These are phyloP conservation scores for Vesta saturnalis DNA, from an alignment of 2,888 invertebrate genomes.

Conservation along the genomic window DNA sequence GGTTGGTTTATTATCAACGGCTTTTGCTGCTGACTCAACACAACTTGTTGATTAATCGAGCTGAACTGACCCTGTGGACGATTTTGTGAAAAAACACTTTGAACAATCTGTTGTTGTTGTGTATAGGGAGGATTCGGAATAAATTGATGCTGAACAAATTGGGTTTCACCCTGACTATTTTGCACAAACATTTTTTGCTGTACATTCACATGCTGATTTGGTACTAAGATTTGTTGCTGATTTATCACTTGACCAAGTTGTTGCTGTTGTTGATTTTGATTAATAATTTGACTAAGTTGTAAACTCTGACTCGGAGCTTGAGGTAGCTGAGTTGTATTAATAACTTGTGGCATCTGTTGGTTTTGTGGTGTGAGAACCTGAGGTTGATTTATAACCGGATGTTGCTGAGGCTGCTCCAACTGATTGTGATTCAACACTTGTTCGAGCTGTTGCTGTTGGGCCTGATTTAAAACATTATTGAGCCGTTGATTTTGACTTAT, in stretches of 20 bases:
- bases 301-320: slow-evolving; percentile 60
- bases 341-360: slow-evolving; percentile 61
- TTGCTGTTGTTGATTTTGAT: slow-evolving; percentile 63
- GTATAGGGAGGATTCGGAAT: slow-evolving; percentile 47
- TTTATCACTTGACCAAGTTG: slow-evolving; percentile 60
- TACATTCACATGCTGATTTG: slow-evolving; percentile 35
- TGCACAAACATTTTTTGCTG: slow-evolving; percentile 58
- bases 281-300: slow-evolving; percentile 53
- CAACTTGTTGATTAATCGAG: slow-evolving; percentile 18
- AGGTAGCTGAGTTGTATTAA: no score
- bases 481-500: slow-evolving; percentile 45
- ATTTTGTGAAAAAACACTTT: slow-evolving; percentile 30
- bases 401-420: slow-evolving; percentile 61
- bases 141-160: slow-evolving; percentile 53
- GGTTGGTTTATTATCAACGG: slow-evolving; percentile 26
- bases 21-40: slow-evolving; percentile 33
- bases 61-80: slow-evolving; percentile 10
- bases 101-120: slow-evolving; percentile 46
- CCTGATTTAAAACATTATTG: slow-evolving; percentile 36
- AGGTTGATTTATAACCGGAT: slow-evolving; percentile 1
- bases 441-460: background rate
- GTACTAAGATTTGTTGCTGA: slow-evolving; percentile 54
- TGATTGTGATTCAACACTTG: background rate
- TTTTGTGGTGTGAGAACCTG: slow-evolving; percentile 36
- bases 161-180: slow-evolving; percentile 66